phyloP scores from a whole-genome alignment of 2,888 invertebrate genomes.

The Phytoseiulus persimilis region DNA sequence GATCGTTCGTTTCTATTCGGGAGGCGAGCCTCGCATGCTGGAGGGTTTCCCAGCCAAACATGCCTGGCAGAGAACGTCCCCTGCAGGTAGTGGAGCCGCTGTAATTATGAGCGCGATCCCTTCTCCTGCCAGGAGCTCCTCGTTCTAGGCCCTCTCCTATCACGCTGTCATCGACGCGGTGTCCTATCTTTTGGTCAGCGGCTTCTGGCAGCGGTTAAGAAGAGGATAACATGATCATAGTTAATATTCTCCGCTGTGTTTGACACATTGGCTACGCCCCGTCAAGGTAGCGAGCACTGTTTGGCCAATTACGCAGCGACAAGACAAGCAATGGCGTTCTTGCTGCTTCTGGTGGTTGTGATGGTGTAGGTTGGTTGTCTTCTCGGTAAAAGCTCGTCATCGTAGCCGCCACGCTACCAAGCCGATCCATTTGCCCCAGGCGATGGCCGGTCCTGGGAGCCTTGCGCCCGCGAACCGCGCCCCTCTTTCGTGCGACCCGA shows the following conservation, averaged over 20 bases:
- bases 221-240: constrained; percentile 5
- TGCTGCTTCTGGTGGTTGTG: neutral
- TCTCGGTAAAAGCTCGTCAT: neutral
- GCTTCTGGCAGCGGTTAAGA: neutral
- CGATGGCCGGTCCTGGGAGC: neutral
- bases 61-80: neutral
- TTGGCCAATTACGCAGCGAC: neutral
- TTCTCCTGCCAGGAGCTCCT: neutral
- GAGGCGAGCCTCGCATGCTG: too few species aligned
- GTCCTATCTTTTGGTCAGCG: neutral
- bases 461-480: neutral
- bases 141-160: neutral
- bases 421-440: neutral
- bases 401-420: neutral
- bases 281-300: neutral
- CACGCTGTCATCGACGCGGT: neutral
- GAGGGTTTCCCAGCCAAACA: too few species aligned
- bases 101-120: neutral
- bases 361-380: neutral
- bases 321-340: neutral
- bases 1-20: too few species aligned
- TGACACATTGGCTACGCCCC: constrained; percentile 5
- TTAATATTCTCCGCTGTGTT: neutral
- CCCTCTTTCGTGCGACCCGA: too few species aligned
- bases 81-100: neutral